A percentile compares a stretch with the other conserved stretches of the same genome.
phyloP scores from a whole-genome alignment of 1,140 invertebrate genomes.

The Campoletis sonorensis region DNA sequence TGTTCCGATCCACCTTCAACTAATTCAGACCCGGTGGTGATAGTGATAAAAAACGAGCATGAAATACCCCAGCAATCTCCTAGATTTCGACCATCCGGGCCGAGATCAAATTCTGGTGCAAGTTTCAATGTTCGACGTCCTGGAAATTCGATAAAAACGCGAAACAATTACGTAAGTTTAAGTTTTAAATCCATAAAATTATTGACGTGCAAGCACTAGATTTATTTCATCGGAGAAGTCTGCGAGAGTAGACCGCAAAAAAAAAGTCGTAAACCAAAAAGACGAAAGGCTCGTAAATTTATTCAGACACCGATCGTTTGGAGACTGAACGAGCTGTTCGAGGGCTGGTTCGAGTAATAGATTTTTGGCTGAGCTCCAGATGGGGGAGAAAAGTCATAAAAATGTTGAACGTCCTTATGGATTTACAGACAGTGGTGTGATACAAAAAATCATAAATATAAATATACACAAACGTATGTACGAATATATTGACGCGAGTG shows the following conservation, averaged over 20 bases:
- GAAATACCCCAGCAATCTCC: not conserved
- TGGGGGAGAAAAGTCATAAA: slow-evolving; percentile 43
- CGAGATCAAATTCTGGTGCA: not conserved
- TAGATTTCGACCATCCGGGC: not conserved
- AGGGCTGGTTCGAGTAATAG: slow-evolving; percentile 45
- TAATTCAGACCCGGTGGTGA: slow-evolving; percentile 3
- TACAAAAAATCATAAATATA: slow-evolving; percentile 31
- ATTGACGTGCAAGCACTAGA: slow-evolving; percentile 5
- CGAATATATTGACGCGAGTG: not conserved
- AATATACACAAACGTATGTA: not conserved
- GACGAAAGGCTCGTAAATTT: slow-evolving; percentile 44
- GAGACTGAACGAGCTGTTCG: too few relatives aligned
- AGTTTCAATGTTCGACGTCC: slow-evolving; percentile 5
- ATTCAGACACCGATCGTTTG: slow-evolving; percentile 46
- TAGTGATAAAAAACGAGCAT: not conserved
- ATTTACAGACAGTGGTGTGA: slow-evolving; percentile 45
- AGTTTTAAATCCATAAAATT: not conserved
- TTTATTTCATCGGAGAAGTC: slow-evolving; percentile 19
- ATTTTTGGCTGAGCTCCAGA: slow-evolving; percentile 41
- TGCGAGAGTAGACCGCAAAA: not conserved
- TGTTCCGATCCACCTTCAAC: slow-evolving; percentile 1
- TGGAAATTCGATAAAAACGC: slow-evolving; percentile 12
- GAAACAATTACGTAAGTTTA: not conserved
- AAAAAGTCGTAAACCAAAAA: not conserved
- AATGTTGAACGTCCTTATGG: slow-evolving; percentile 46